Percentiles rank a stretch among this genome's conserved stretches.
These are phyloP conservation scores for Emys orbicularis DNA, from an alignment of 2,797 vertebrate species.

Conservation along the genomic window DNA sequence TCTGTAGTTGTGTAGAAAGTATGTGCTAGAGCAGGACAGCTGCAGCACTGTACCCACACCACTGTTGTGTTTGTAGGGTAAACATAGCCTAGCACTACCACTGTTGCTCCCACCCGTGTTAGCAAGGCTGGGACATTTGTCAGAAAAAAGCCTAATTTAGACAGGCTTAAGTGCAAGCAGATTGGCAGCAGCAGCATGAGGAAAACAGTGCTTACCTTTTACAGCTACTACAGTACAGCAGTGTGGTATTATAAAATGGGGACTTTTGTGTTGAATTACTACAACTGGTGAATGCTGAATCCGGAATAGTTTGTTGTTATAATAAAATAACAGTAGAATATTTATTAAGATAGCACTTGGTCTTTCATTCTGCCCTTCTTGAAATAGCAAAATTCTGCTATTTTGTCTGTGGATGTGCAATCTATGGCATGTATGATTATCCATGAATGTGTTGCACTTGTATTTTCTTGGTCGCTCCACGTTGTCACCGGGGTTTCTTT, in stretches of 20 bases:
- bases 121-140: neutral
- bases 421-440: neutral
- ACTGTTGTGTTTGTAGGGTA: neutral
- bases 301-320: constrained; percentile 16
- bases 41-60: neutral
- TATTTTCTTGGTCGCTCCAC: constrained; percentile 52
- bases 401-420: neutral
- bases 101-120: neutral
- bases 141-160: neutral
- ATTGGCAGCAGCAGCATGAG: neutral
- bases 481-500: constrained; percentile 2
- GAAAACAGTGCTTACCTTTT: constrained; percentile 10
- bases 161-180: neutral
- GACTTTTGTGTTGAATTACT: neutral
- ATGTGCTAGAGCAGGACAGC: neutral
- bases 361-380: neutral
- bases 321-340: constrained; percentile 59
- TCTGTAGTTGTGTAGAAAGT: neutral
- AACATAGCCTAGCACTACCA: neutral
- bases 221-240: neutral
- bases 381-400: constrained; percentile 20
- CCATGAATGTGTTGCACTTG: constrained; percentile 30
- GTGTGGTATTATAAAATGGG: neutral
- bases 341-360: constrained; percentile 48
- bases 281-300: constrained; percentile 15